phyloP scores from a whole-genome alignment of 2,797 vertebrate genomes.

The Enteromius unitaeniatus region DNA sequence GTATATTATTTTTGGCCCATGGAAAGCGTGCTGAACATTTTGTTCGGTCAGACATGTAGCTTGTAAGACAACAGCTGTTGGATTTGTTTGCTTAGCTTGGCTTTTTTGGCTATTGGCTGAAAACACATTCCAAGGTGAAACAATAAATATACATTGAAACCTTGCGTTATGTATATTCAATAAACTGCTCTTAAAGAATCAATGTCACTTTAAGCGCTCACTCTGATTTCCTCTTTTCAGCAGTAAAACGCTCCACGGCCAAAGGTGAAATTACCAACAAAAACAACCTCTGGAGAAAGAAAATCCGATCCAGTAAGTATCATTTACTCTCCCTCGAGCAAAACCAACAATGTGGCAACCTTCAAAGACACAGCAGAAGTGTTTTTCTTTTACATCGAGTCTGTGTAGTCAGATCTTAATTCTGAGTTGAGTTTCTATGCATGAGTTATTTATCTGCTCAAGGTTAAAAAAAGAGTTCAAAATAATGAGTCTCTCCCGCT shows the following conservation, averaged over 20 bases:
- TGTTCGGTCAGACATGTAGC: neutral
- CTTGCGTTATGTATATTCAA: neutral
- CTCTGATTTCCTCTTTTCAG: slow-evolving; percentile 35
- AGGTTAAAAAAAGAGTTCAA: neutral
- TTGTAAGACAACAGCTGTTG: neutral
- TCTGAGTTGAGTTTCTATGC: neutral
- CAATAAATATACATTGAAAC: neutral
- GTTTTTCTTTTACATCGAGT: neutral
- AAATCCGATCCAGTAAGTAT: slow-evolving; percentile 74
- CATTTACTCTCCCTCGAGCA: neutral
- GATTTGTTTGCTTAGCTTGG: neutral
- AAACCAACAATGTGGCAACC: neutral
- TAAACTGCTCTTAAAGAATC: neutral
- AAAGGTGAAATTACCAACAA: slow-evolving; percentile 60
- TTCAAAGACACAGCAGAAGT: neutral
- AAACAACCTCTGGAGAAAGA: slow-evolving; percentile 73
- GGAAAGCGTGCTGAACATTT: neutral
- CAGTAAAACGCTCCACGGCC: slow-evolving; percentile 57
- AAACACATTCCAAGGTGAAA: neutral
- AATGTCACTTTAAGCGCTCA: neutral
- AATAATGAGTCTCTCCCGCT: slow-evolving; percentile 1
- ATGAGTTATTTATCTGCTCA: neutral
- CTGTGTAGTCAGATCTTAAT: neutral
- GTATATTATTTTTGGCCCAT: neutral
- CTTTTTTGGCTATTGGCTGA: neutral